A percentile compares a stretch with the other conserved stretches of the same genome.
phyloP scores from a whole-genome alignment of 2,888 invertebrate species.

The Sinopyrophorus schimmeli region DNA sequence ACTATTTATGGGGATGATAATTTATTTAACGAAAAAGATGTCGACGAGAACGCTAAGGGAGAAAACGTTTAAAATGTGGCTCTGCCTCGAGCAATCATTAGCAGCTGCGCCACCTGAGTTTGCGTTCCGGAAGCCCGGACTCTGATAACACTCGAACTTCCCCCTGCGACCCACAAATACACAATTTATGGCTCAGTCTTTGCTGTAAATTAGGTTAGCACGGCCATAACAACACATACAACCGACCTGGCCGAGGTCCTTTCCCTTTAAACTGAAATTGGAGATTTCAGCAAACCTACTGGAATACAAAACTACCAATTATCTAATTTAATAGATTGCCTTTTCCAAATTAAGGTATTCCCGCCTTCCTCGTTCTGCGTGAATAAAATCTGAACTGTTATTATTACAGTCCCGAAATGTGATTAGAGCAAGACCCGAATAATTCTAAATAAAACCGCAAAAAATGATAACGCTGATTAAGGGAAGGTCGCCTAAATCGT shows the following conservation, averaged over 20 bases:
- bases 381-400: too few relatives aligned
- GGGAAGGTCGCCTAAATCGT: too few relatives aligned
- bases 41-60: conserved; percentile 17
- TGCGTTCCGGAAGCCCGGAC: conserved; percentile 42
- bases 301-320: conserved; percentile 5
- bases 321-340: conserved; percentile 7
- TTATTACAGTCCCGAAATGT: too few relatives aligned
- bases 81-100: conserved; percentile 43
- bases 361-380: too few relatives aligned
- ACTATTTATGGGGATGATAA: conserved; percentile 4
- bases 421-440: too few relatives aligned
- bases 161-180: conserved; percentile 48
- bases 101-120: conserved; percentile 50
- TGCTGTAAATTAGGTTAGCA: conserved; percentile 44
- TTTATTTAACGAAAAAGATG: conserved; percentile 13
- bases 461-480: too few relatives aligned
- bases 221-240: conserved; percentile 35
- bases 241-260: conserved; percentile 6
- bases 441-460: too few relatives aligned
- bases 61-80: conserved; percentile 44
- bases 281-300: conserved; percentile 7
- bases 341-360: too few relatives aligned
- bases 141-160: conserved; percentile 38
- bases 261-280: conserved; percentile 15
- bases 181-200: conserved; percentile 46